Base-by-base conservation (phyloP, 2,888 invertebrate species). In the Hirudinaria manillensis region DNA sequence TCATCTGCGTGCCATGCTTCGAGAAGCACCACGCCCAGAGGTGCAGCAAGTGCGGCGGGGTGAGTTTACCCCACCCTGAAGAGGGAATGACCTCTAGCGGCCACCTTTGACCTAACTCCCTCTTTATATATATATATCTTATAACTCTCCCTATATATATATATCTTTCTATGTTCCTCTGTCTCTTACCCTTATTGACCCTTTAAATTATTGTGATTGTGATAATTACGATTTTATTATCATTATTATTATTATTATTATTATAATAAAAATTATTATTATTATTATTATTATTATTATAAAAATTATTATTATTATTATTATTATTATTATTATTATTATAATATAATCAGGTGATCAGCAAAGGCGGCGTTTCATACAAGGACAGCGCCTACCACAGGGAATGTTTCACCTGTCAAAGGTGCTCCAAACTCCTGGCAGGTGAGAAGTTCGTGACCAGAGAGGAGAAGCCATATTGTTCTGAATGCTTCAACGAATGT, bases 371-470 rank as follows among this genome's bases (percentile, higher is more conserved):
- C 81, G 97, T 99, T 83, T 98, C 98, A 77, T 99, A 98, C 89
- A 98, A 98, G 90, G 96, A 96, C 88, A 95, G 95, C 87, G 98
- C 99, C 80, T 99, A 96, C 96, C 99, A 99, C 88, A 91, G 95
- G 83, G 98, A 98, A 87, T 99, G 98, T 89, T 99, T 99, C 90
- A 94, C 94, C 76, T 99, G 99, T 90, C 94, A 73, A 19, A n/a
- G 73, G 88, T 99, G 99, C 89, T 90, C 90, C 87, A 92, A 93
- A 80, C 93, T 93, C 82, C 89, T 99, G 85, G 97, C 98, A 75
- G 98, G 98, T 56, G 96, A 97, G 88, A 92, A 98, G 84, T 99
- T 99, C 89, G 96, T 97, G 78, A 94, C 94, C 81, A 92, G 94
- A 84, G 98, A 99, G 84, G 98, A 98, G 86, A 94, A 97, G 88